Conservation (phyloP, 2,113 vertebrate species). For the Leptobrachium leishanense region DNA sequence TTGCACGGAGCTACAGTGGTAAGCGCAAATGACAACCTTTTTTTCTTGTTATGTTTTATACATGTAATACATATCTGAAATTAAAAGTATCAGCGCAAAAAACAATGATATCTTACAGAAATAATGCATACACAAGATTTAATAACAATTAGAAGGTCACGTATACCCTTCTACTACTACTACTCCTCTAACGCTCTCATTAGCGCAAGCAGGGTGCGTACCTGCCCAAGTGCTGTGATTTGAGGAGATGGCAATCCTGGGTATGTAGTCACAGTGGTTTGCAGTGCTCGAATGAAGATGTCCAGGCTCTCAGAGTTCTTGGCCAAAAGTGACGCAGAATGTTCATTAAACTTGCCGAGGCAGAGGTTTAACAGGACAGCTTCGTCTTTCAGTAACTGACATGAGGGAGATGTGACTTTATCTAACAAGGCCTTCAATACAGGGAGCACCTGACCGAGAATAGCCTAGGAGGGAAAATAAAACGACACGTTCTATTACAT, state of each 20-base stretch:
- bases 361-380: conserved; percentile 72
- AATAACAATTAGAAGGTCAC: no score
- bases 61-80: no score
- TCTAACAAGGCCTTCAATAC: conserved; percentile 74
- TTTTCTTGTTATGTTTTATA: no score
- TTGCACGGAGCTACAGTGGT: no score
- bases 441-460: conserved; percentile 77
- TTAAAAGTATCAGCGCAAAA: no score
- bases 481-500: background rate
- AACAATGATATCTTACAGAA: no score
- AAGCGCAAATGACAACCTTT: no score
- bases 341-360: conserved; percentile 80
- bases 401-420: conserved; percentile 67
- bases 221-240: conserved; percentile 85
- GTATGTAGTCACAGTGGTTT: conserved; percentile 63
- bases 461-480: conserved; percentile 62
- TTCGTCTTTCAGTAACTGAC: conserved; percentile 73
- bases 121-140: no score
- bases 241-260: conserved; percentile 73
- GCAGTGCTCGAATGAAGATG: conserved; percentile 78
- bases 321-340: conserved; percentile 77
- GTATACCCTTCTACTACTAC: no score
- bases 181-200: no score
- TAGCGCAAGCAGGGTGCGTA: conserved; percentile 51
- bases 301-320: conserved; percentile 75